phyloP scores from a whole-genome alignment of 2,888 invertebrate species.

The Napeogenes sylphis region DNA sequence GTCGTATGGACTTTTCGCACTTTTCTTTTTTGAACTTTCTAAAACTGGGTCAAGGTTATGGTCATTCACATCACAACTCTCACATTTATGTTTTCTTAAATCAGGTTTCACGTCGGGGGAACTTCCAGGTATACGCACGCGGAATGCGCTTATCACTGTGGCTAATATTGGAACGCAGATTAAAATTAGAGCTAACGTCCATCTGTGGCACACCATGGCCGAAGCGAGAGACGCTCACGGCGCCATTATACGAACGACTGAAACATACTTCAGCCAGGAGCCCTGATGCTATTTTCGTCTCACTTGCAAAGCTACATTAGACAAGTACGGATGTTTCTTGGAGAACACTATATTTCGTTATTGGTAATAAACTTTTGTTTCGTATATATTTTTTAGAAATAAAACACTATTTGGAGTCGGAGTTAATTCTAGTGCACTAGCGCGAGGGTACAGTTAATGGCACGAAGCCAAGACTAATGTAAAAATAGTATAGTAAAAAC shows the following conservation, averaged over 20 bases:
- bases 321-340: conserved; percentile 54
- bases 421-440: conserved; percentile 82
- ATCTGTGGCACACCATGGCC: conserved; percentile 68
- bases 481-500: conserved; percentile 72
- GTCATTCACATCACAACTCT: conserved; percentile 63
- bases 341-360: conserved; percentile 45
- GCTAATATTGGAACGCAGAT: conserved; percentile 68
- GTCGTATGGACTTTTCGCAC: conserved; percentile 53
- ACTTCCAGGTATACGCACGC: conserved; percentile 66
- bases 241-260: conserved; percentile 69
- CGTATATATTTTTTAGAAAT: conserved; percentile 48
- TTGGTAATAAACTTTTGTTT: conserved; percentile 46
- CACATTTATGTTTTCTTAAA: conserved; percentile 60
- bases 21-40: conserved; percentile 61
- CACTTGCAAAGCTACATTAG: conserved; percentile 51
- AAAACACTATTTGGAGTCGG: conserved; percentile 67
- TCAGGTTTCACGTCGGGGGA: conserved; percentile 44
- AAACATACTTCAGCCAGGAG: conserved; percentile 48
- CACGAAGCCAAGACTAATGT: conserved; percentile 65
- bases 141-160: conserved; percentile 75
- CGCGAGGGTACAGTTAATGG: conserved; percentile 76
- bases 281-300: conserved; percentile 58
- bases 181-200: conserved; percentile 72
- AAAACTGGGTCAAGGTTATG: conserved; percentile 51
- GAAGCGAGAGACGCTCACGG: conserved; percentile 65